Evolutionary conservation across 2,113 vertebrate species (phyloP).

Genomic region (Setophaga coronata): DNA sequence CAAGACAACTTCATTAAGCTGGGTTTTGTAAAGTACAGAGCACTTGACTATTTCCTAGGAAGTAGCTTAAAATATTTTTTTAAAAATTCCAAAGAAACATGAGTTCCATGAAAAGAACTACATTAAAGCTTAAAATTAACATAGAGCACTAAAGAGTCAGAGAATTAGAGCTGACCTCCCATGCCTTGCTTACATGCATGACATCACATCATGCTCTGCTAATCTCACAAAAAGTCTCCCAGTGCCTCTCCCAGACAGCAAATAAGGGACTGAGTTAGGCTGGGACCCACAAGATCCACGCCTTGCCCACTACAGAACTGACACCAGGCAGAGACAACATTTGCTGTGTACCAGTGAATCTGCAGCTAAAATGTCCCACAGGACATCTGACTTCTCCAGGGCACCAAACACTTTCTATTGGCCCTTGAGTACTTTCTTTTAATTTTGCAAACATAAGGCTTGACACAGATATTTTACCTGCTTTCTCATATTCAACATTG

Average conservation of each 20-base stretch:
- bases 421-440: neutral
- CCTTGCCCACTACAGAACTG: neutral
- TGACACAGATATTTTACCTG: neutral
- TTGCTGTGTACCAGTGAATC: neutral
- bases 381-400: neutral
- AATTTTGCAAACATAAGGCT: neutral
- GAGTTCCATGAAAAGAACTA: neutral
- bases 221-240: neutral
- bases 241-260: neutral
- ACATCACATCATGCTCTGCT: neutral
- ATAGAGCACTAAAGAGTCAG: neutral
- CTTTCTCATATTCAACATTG: neutral
- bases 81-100: fast-evolving
- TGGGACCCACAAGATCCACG: neutral
- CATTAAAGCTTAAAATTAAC: neutral
- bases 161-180: neutral
- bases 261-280: neutral
- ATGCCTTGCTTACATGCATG: neutral
- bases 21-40: neutral
- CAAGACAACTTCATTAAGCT: neutral
- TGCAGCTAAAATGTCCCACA: neutral
- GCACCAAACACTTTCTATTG: neutral
- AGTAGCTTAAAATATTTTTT: neutral
- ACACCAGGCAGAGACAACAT: neutral
- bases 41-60: neutral